These are phyloP conservation scores for Cromileptes altivelis DNA, from an alignment of 2,113 vertebrate species.

Conservation along the genomic window DNA sequence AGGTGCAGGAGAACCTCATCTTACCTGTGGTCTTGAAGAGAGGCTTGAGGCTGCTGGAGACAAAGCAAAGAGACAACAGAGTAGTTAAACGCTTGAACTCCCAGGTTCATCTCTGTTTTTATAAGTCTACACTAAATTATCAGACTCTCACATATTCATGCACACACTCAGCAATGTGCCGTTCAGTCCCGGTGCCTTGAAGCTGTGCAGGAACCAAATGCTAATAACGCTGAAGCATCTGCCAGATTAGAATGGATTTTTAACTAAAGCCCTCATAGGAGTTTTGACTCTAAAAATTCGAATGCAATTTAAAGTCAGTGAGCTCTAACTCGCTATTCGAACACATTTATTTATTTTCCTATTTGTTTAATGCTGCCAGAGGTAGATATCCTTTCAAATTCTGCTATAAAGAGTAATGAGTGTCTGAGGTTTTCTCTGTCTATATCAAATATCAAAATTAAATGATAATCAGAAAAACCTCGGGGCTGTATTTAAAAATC, in stretches of 20 bases:
- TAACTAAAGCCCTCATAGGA: constrained; percentile 64
- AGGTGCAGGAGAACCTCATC: neutral
- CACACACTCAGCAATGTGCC: constrained; percentile 24
- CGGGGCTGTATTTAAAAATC: constrained; percentile 24
- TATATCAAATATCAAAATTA: constrained; percentile 39
- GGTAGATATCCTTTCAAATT: constrained; percentile 38
- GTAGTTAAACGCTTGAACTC: constrained; percentile 50
- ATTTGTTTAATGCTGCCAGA: constrained; percentile 54
- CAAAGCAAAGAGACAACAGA: constrained; percentile 57
- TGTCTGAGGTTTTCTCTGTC: constrained; percentile 27
- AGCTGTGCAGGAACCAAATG: constrained; percentile 59
- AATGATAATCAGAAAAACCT: constrained; percentile 35
- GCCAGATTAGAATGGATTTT: constrained; percentile 81
- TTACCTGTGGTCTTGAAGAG: constrained; percentile 85
- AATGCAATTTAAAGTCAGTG: constrained; percentile 59
- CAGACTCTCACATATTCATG: constrained; percentile 47
- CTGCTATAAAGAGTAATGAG: constrained; percentile 32
- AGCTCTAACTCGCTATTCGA: constrained; percentile 22
- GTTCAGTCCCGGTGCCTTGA: constrained; percentile 24
- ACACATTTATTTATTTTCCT: constrained; percentile 47
- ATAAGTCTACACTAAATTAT: constrained; percentile 45
- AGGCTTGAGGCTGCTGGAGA: constrained; percentile 80
- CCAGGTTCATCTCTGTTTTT: constrained; percentile 43
- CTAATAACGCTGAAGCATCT: constrained; percentile 50
- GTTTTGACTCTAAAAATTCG: constrained; percentile 56